Evolutionary conservation across 2,888 invertebrate species (phyloP).

Genomic region (Lycophotia porphyrea): DNA sequence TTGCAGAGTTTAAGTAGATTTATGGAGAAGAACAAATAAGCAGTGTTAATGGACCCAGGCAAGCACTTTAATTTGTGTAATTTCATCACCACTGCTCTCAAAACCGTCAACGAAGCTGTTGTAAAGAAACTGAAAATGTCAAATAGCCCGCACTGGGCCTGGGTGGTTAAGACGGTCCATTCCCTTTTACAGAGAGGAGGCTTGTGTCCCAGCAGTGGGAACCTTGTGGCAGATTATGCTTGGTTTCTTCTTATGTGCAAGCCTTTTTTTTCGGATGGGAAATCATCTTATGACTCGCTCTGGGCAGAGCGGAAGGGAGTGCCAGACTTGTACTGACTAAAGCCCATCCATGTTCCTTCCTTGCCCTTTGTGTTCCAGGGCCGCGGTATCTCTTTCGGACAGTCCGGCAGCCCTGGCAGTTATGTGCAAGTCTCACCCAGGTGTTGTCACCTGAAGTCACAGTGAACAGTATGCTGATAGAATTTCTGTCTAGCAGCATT

Average conservation of each 20-base stretch:
- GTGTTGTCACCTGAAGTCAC: not conserved
- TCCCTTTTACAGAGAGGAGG: not conserved
- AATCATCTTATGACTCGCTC: no score
- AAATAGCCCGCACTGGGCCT: not conserved
- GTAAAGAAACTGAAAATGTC: not conserved
- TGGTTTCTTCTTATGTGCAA: not conserved
- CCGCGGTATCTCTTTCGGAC: no score
- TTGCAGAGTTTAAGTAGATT: constrained; percentile 17
- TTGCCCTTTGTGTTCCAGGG: no score
- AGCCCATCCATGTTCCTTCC: no score
- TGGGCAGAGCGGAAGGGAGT: no score
- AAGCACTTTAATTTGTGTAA: not conserved
- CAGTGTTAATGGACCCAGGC: not conserved
- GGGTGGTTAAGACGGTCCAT: not conserved
- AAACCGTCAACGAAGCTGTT: not conserved
- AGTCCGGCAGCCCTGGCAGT: no score
- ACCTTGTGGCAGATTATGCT: not conserved
- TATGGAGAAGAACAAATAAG: constrained; percentile 8
- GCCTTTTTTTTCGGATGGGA: no score
- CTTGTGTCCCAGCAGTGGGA: not conserved
- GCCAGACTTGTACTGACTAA: no score
- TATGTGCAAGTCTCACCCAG: not conserved
- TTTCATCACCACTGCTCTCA: not conserved
- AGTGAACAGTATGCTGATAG: not conserved
- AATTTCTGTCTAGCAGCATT: not conserved